Percentiles rank a stretch among this genome's conserved stretches.
Evolutionary conservation across 2,797 vertebrate genomes (phyloP).

Genomic region (Dipus sagitta): DNA sequence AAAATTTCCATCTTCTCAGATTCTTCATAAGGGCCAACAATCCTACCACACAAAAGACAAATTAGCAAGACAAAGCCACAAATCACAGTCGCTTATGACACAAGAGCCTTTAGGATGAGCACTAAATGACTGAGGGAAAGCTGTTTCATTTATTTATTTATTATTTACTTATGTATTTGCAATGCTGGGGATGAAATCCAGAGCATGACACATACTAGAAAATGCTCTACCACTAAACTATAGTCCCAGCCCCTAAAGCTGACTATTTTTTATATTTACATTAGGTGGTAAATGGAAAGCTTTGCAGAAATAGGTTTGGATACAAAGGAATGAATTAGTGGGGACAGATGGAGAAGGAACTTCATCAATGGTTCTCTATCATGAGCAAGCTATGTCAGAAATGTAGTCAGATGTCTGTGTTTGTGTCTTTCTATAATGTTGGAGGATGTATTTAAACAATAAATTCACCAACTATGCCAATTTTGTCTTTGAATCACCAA

Average conservation of each 20-base stretch:
- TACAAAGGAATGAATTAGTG: background rate
- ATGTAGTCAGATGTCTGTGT: too few relatives aligned
- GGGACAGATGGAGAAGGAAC: background rate
- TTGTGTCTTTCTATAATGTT: background rate
- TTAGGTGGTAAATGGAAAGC: background rate
- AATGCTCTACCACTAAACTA: background rate
- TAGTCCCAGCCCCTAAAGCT: background rate
- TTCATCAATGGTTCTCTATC: too few relatives aligned
- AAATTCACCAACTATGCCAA: background rate
- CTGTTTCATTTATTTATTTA: background rate
- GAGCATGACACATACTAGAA: background rate
- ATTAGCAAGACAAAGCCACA: background rate
- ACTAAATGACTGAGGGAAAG: background rate
- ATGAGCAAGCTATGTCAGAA: background rate
- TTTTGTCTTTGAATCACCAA: background rate
- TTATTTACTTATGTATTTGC: too few relatives aligned
- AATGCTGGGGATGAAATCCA: background rate
- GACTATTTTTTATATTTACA: background rate
- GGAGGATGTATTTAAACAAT: background rate
- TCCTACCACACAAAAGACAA: background rate
- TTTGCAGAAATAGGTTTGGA: background rate
- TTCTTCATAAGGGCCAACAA: background rate
- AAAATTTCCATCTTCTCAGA: background rate
- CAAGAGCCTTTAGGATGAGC: background rate
- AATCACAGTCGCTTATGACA: background rate